A percentile compares a stretch with the other conserved stretches of the same genome.
phyloP scores from a whole-genome alignment of 1,140 invertebrate species.

The Triops cancriformis region DNA sequence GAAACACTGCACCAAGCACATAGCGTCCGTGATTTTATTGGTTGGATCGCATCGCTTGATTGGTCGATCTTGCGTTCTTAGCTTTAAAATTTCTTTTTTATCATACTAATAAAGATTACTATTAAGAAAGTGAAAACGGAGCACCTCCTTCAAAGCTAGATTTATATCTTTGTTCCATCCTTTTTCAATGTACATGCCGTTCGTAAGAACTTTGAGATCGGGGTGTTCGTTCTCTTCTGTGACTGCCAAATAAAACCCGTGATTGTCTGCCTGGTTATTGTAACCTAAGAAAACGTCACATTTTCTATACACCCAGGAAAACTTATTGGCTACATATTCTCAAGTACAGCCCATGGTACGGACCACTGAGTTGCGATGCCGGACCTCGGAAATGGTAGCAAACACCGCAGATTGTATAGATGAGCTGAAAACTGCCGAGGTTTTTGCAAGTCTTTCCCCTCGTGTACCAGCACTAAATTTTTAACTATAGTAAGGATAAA shows the following conservation, averaged over 20 bases:
- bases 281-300: not conserved
- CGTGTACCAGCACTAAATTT: slow-evolving; percentile 20
- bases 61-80: slow-evolving; percentile 14
- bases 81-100: not conserved
- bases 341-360: slow-evolving; percentile 23
- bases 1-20: slow-evolving; percentile 19
- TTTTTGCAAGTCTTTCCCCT: slow-evolving; percentile 13
- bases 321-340: slow-evolving; percentile 18
- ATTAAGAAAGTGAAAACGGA: not conserved
- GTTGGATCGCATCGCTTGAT: not conserved
- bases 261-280: not conserved
- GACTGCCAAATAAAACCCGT: slow-evolving; percentile 21
- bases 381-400: slow-evolving; percentile 13
- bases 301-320: not conserved
- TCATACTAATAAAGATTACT: not conserved
- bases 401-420: slow-evolving; percentile 19
- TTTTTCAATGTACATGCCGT: slow-evolving; percentile 24
- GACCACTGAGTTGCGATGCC: slow-evolving; percentile 21
- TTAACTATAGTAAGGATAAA: no score
- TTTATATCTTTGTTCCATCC: slow-evolving; percentile 26
- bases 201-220: slow-evolving; percentile 15
- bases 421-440: not conserved
- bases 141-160: slow-evolving; percentile 19
- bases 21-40: slow-evolving; percentile 11
- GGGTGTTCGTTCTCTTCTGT: slow-evolving; percentile 14